Base-by-base conservation (phyloP, 2,888 invertebrate genomes). In the Chesias legatella region DNA sequence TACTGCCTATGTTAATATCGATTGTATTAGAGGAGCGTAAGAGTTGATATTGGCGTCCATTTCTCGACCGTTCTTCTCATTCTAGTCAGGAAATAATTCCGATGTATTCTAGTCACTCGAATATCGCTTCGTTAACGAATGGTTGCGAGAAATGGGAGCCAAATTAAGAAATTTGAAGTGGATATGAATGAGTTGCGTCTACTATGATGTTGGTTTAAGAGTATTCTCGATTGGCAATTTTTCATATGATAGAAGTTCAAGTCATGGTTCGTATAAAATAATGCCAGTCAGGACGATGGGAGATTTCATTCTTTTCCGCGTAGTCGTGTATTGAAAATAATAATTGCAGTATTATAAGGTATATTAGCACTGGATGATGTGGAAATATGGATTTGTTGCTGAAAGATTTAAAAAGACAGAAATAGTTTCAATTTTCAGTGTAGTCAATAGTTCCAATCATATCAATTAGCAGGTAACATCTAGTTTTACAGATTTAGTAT, bases 1-100 rank as follows among this genome's bases (percentile, higher is more conserved):
- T 77, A 84, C 85, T 86, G 85, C 85, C 85, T 80, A 73, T 58
- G 60, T 67, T 62, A 58, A 77, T 79, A 79, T 79, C 77, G 78
- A 63, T 69, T 72, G 70, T 70, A 60, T 73, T 64, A 60, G 56
- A 63, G 57, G 60, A 58, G 56, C 59, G 54, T 51, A 39, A 33
- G 41, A 22, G 25, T 42, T 23, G 42, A 27, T 25, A 28, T n/a
- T 27, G 28, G 20, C 28, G 10, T 50, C 41, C 33, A 34, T 53
- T 53, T 48, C 46, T 48, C 44, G 48, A 44, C 23, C 42, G 42
- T 48, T 53, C 51, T 42, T 29, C 24, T 33, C 31, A 30, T 32
- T 53, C 44, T 48, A 48, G 43, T 46, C 44, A 47, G 21, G 46
- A 40, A 28, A 34, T 42, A 40, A 53, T 53, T 51, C 48, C 48